Base-by-base conservation (phyloP, 1,140 invertebrate species). In the Octopus bimaculoides region DNA sequence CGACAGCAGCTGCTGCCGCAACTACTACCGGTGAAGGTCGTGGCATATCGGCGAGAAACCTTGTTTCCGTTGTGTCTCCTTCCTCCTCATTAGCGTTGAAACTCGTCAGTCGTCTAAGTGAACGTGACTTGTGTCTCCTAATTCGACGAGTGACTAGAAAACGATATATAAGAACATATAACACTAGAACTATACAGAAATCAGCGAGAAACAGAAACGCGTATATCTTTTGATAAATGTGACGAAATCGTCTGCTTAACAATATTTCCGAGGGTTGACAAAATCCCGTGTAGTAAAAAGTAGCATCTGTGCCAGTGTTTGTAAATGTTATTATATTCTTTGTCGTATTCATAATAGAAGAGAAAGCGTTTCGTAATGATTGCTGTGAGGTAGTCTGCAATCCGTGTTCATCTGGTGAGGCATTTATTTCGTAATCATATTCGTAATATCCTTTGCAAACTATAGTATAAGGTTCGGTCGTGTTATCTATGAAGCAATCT, bases 81-180 rank as follows among this genome's bases (percentile, higher is more conserved):
- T 77, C 77, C 10, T 71, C 75, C n/a, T 54, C 71, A 52, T 53
- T n/a, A 0, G 78, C 78, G 54, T 83, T 78, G 14, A 81, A 82
- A 41, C 80, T 75, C 5, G 81, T 79, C 7, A 78, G 78, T 17
- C 81, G 61, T 26, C 55, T 26, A 26, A 55, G 77, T 26, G 77
- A 80, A 77, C 83, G 85, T 52, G 83, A 85, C 9, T 83, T 55
- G 61, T 84, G 83, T 20, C 86, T 71, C 41, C 83, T 83, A 1
- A 84, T 81, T 53, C 85, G 78, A n/a, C 87, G 78, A 7, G 83
- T 81, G 9, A 88, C 78, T 12, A 88, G 85, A 8, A 85, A 87
- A 12, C 84, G 79, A 76, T 86, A 88, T 52, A 88, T 88, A 14
- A 88, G 84, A 4, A 84, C 80, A 77, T 88, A 88, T 52, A 88